Evolutionary conservation across 2,888 invertebrate genomes (phyloP).

Genomic region (Priocnemis perturbator): DNA sequence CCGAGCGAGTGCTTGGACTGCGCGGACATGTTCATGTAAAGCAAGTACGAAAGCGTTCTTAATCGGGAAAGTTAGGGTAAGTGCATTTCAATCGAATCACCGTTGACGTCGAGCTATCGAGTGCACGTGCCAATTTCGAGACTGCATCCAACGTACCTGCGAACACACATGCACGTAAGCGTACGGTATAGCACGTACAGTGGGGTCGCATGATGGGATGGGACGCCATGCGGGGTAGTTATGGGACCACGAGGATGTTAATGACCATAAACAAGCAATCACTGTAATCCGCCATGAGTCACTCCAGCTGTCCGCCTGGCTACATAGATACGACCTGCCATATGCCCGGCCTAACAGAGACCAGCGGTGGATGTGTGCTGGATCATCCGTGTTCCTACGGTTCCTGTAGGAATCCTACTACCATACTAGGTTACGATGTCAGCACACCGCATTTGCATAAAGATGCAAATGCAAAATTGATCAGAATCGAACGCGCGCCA

Average conservation of each 20-base stretch:
- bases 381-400: slow-evolving; percentile 36
- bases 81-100: slow-evolving; percentile 5
- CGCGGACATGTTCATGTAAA: background rate
- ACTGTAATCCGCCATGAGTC: slow-evolving; percentile 75
- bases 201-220: slow-evolving; percentile 63
- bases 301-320: slow-evolving; percentile 72
- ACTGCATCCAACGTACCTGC: slow-evolving; percentile 15
- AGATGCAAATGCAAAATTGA: no score
- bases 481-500: no score
- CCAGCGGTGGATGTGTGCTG: slow-evolving; percentile 49
- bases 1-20: background rate
- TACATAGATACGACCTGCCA: slow-evolving; percentile 71
- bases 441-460: no score
- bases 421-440: no score
- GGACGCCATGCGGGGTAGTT: slow-evolving; percentile 70
- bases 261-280: slow-evolving; percentile 76
- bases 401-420: slow-evolving; percentile 14
- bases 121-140: slow-evolving; percentile 32
- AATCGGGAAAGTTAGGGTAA: background rate
- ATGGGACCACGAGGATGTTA: slow-evolving; percentile 74
- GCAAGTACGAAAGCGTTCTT: background rate
- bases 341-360: slow-evolving; percentile 68
- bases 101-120: slow-evolving; percentile 26
- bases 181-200: slow-evolving; percentile 43
- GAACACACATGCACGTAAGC: slow-evolving; percentile 24